Conservation (phyloP, 2,797 vertebrate species). For the Cuniculus paca region DNA sequence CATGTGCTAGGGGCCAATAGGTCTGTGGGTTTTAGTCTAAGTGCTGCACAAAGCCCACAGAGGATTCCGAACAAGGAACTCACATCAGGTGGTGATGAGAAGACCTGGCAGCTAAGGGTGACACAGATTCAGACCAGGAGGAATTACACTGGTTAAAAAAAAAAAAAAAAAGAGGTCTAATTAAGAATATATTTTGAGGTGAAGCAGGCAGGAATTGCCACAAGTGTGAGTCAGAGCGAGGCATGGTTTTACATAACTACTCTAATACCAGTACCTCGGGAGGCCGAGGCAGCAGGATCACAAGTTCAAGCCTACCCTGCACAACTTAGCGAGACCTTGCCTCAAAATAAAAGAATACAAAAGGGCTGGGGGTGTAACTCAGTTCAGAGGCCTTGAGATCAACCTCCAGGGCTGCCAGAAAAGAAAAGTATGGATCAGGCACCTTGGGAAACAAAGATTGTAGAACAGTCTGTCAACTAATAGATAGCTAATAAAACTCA, state of each 20-base stretch:
- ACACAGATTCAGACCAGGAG: neutral
- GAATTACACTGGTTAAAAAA: neutral
- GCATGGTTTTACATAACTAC: neutral
- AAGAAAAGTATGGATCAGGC: neutral
- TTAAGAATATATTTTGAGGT: neutral
- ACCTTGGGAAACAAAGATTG: neutral
- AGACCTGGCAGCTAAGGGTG: neutral
- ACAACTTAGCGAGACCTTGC: neutral
- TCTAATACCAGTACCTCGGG: neutral
- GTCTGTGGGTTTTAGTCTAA: neutral
- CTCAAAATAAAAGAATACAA: neutral
- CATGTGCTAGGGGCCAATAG: rapidly evolving
- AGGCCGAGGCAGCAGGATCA: neutral
- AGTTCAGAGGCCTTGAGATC: neutral
- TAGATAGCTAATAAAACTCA: neutral
- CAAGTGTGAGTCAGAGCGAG: neutral
- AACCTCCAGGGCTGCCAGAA: neutral
- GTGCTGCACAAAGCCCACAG: neutral
- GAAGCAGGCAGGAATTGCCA: neutral
- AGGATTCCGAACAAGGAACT: neutral
- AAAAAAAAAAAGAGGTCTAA: neutral
- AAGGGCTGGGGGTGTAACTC: neutral
- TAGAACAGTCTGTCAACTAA: neutral
- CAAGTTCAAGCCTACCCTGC: neutral
- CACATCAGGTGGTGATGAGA: neutral